Base-by-base conservation (phyloP, 2,113 vertebrate species). In the Geothlypis trichas region DNA sequence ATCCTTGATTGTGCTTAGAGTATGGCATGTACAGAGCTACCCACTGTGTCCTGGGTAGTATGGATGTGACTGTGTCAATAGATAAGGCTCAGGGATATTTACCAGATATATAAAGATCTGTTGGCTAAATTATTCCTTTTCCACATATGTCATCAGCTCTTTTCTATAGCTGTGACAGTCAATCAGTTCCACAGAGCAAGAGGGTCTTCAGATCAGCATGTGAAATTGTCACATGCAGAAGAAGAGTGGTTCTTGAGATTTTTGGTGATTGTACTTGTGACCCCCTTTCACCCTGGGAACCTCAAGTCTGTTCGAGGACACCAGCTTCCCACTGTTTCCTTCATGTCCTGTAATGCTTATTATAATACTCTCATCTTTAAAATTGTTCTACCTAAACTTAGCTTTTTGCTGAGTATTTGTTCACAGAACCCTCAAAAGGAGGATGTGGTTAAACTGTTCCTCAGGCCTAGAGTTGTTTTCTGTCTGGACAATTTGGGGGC, bases 1-100 rank as follows among this genome's bases (percentile, higher is more conserved):
- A 52, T 59, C 30, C 44, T 80, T 62, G 68, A 16, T 51, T 63
- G 5, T 78, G 44, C 30, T 75, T 75, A 19, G 20, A 61, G 9
- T 57, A 15, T 41, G 55, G 26, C 8, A 20, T 0, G 0, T 23
- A 11, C 3, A 5, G 8, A 39, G 18, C 33, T 77, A 5, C 4
- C 33, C 73, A 44, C 61, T 69, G 27, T 37, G 33, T 52, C 39
- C 41, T 41, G 12, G 7, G 11, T 37, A 13, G 9, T 33, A 15
- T 35, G 49, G 37, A 41, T 30, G 11, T 42, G 46, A 23, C 41
- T 66, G 66, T 78, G 47, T 47, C 68, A 65, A 15, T 14, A 24
- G 31, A 44, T 28, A n/a, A 54, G 79, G 41, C 30, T 90, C 6
- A 33, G 31, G 33, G 30, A 20, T 90, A 49, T 79, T 68, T 54